Conservation (phyloP, 1,140 invertebrate species). For the Chlorops oryzae region DNA sequence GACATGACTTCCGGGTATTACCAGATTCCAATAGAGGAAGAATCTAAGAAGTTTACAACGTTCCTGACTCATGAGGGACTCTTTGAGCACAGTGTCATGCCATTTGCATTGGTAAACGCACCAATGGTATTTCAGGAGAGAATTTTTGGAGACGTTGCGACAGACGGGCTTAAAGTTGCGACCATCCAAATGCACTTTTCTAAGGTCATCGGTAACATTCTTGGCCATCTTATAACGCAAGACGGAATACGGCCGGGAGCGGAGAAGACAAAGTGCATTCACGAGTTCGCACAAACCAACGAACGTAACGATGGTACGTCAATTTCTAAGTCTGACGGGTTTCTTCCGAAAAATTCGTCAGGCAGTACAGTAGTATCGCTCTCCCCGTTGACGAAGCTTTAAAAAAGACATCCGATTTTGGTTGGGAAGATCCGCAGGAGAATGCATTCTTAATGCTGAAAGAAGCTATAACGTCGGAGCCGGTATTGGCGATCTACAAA, state of each 20-base stretch:
- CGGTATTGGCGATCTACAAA: too few species aligned
- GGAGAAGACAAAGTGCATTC: not conserved
- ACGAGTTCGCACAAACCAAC: not conserved
- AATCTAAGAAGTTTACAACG: slow-evolving; percentile 13
- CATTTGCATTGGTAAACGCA: slow-evolving; percentile 51
- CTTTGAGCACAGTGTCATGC: slow-evolving; percentile 41
- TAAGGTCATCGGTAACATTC: not conserved
- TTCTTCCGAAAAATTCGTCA: slow-evolving; percentile 5
- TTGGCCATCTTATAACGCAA: not conserved
- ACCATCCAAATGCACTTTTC: slow-evolving; percentile 1
- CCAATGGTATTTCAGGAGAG: slow-evolving; percentile 20
- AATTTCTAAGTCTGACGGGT: not conserved
- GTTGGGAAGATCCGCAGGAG: too few species aligned
- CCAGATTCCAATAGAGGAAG: slow-evolving; percentile 4
- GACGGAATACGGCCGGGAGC: slow-evolving; percentile 2
- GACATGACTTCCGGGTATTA: slow-evolving; percentile 5
- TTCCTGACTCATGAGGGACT: slow-evolving; percentile 23
- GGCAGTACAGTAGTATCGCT: not conserved
- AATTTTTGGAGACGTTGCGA: not conserved
- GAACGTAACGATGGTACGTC: not conserved
- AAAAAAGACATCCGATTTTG: too few species aligned
- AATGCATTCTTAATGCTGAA: too few species aligned
- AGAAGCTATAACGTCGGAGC: too few species aligned
- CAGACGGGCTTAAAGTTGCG: not conserved
- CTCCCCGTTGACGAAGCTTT: too few species aligned